A percentile compares a stretch with the other conserved stretches of the same genome.
Conservation (phyloP, 2,888 invertebrate species). For the Argyresthia albistria region DNA sequence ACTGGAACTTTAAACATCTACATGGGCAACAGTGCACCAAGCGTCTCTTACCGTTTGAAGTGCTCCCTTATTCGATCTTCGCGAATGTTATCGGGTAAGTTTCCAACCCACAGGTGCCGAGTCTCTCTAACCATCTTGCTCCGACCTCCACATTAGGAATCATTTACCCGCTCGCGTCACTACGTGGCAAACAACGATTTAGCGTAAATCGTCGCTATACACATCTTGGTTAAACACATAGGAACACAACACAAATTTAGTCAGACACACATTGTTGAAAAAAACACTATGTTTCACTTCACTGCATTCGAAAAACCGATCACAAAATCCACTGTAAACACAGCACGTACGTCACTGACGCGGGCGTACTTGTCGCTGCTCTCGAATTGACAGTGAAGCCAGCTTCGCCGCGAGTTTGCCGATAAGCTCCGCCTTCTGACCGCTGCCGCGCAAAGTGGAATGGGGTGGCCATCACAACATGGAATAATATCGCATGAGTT, state of each 20-base stretch:
- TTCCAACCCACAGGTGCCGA: constrained; percentile 99
- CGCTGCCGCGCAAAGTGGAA: constrained; percentile 72
- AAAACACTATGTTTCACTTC: constrained; percentile 65
- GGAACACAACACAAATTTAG: constrained; percentile 48
- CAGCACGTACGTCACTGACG: constrained; percentile 57
- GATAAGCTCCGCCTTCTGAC: constrained; percentile 73
- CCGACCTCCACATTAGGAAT: constrained; percentile 93
- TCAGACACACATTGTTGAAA: constrained; percentile 47
- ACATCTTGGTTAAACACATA: constrained; percentile 65
- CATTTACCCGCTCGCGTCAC: constrained; percentile 76
- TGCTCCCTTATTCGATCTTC: constrained; percentile 97
- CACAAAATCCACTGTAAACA: constrained; percentile 68
- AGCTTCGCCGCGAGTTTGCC: constrained; percentile 72
- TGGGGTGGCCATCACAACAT: constrained; percentile 36
- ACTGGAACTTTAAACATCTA: too few relatives aligned
- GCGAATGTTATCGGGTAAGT: constrained; percentile 99
- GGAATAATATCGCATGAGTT: too few relatives aligned
- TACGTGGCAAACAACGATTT: constrained; percentile 74
- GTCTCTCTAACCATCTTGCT: constrained; percentile 99
- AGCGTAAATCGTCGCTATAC: constrained; percentile 65
- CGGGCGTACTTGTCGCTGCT: constrained; percentile 68
- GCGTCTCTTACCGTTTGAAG: constrained; percentile 89
- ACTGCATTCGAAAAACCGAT: constrained; percentile 65
- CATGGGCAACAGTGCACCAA: too few relatives aligned
- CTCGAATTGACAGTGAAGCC: constrained; percentile 69